Evolutionary conservation across 2,888 invertebrate species (phyloP).

Genomic region (Antheraea assamensis): DNA sequence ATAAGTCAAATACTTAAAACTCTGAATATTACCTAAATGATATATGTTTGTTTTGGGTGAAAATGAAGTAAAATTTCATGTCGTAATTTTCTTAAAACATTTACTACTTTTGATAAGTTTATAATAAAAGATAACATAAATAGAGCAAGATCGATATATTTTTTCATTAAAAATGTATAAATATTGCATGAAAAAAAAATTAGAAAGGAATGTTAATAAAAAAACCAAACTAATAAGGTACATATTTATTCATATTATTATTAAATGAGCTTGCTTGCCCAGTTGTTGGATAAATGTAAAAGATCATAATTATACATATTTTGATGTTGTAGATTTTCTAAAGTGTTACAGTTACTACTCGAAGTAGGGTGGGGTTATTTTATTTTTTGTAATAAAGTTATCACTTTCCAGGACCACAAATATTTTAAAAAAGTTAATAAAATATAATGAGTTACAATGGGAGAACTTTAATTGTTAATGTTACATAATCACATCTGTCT

Average conservation of each 20-base stretch:
- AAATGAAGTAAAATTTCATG: not conserved
- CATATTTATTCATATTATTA: conserved; percentile 24
- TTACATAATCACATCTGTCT: conserved; percentile 65
- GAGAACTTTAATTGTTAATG: conserved; percentile 56
- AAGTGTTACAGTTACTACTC: conserved; percentile 6
- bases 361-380: not conserved
- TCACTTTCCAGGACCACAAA: conserved; percentile 5
- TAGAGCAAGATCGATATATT: too few relatives aligned
- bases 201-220: not conserved
- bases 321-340: conserved; percentile 15
- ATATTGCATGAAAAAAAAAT: not conserved
- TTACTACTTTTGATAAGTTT: not conserved
- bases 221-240: not conserved
- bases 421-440: conserved; percentile 13
- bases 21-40: not conserved
- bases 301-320: conserved; percentile 17
- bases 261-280: conserved; percentile 18
- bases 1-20: not conserved
- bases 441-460: conserved; percentile 15
- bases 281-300: conserved; percentile 17
- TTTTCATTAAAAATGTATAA: not conserved
- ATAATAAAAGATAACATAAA: not conserved
- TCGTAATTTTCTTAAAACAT: not conserved
- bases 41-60: not conserved
- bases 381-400: not conserved